Conservation (phyloP, 2,888 invertebrate species). For the Sphaerophoria taeniata region DNA sequence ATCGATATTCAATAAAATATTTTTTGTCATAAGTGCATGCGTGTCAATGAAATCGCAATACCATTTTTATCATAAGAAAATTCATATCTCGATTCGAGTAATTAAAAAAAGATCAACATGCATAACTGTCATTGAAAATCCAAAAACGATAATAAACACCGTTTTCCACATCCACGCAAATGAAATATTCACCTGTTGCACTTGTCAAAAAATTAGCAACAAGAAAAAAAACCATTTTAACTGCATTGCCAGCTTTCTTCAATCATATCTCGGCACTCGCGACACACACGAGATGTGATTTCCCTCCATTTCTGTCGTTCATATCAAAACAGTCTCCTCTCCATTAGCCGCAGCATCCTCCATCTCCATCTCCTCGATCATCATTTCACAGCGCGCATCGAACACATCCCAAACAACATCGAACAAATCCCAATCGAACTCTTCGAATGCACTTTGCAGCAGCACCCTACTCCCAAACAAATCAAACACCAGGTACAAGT, state of each 20-base stretch:
- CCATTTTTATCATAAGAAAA: too few species aligned
- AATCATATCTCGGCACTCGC: constrained; percentile 3
- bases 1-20: too few species aligned
- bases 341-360: constrained; percentile 23
- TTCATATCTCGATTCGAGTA: too few species aligned
- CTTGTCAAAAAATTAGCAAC: constrained; percentile 22
- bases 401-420: constrained; percentile 59
- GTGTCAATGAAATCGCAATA: too few species aligned
- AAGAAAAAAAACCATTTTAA: constrained; percentile 8
- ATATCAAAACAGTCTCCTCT: not conserved
- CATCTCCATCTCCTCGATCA: constrained; percentile 46
- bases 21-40: too few species aligned
- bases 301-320: constrained; percentile 45
- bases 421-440: constrained; percentile 70
- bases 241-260: constrained; percentile 55
- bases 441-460: constrained; percentile 62
- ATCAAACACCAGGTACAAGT: constrained; percentile 43
- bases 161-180: constrained; percentile 18
- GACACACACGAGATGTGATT: constrained; percentile 8
- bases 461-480: constrained; percentile 29
- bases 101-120: too few species aligned
- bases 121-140: constrained; percentile 22
- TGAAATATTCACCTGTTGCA: constrained; percentile 60
- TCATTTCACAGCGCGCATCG: constrained; percentile 26
- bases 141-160: constrained; percentile 18